Evolutionary conservation across 2,888 invertebrate genomes (phyloP), one percentile per base, ranked within the genome.

Genomic region (Scaptomyza caliginosa): DNA sequence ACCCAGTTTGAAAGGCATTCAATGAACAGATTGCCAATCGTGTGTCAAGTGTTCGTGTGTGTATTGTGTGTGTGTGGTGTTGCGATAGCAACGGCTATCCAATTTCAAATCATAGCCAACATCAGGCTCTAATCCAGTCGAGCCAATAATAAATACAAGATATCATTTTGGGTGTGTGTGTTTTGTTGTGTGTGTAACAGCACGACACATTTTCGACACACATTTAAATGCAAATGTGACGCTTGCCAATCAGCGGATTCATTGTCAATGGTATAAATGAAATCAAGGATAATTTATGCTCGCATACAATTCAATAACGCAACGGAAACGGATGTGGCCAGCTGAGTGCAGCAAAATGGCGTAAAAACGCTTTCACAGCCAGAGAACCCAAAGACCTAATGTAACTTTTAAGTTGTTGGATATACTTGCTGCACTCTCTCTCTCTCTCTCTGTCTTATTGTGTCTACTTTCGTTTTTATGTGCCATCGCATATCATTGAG

Each of bases 181-280:
- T n/a, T n/a, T n/a, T 30, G n/a, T 32, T n/a, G n/a, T 13, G 5
- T n/a, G 13, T 32, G 30, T 42, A 24, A 23, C 50, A 50, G 24
- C 16, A n/a, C 46, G 46, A 38, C 24, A 38, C 23, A 49, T 32
- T 42, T 36, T 36, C 2, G 49, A 19, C 26, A 43, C 32, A 67
- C 63, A 84, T 81, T 75, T 79, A 75, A 69, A 82, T 80, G 77
- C 69, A 83, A 85, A 83, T 79, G 64, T 43, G 32, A 32, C 4
- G 38, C 43, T 19, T 38, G 60, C n/a, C 77, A 77, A 79, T 79
- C 77, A 76, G 63, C 40, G 32, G 36, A 21, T 17, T 58, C 55
- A 64, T 64, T 66, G 59, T 72, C 58, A 57, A 55, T 40, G 42
- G 54, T 64, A 66, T 73, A 56, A 79, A 73, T 76, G 58, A 79